phyloP scores from a whole-genome alignment of 2,113 vertebrate genomes.

The Mystacornis crossleyi region DNA sequence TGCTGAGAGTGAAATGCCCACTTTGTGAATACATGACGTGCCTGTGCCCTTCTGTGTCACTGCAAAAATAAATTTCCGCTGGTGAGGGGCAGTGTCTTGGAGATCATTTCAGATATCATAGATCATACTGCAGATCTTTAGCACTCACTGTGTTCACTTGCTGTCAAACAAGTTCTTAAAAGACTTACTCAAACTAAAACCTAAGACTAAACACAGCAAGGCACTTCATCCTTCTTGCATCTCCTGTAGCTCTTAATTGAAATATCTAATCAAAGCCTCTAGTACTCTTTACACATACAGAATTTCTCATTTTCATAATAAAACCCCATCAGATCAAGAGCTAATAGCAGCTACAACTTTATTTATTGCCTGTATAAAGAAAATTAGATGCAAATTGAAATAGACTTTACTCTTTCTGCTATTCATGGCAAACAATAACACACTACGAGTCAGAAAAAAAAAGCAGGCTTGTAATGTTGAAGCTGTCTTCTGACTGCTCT shows the following conservation, averaged over 20 bases:
- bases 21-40: slow-evolving; percentile 5
- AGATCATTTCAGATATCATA: background rate
- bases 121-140: background rate
- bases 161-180: background rate
- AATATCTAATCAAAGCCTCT: background rate
- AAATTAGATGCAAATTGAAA: background rate
- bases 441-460: background rate
- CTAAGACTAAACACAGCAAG: background rate
- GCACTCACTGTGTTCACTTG: background rate
- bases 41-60: background rate
- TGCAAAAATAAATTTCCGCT: slow-evolving; percentile 29
- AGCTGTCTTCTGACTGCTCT: background rate
- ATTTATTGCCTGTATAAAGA: background rate
- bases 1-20: background rate
- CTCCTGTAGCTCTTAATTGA: background rate
- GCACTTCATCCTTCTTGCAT: background rate
- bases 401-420: background rate
- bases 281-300: background rate
- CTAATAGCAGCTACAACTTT: background rate
- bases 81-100: background rate
- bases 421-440: background rate
- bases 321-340: background rate
- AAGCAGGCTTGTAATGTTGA: background rate
- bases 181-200: background rate
- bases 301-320: background rate